Base-by-base conservation (phyloP, 1,140 invertebrate genomes). In the Heliothis subflexa region DNA sequence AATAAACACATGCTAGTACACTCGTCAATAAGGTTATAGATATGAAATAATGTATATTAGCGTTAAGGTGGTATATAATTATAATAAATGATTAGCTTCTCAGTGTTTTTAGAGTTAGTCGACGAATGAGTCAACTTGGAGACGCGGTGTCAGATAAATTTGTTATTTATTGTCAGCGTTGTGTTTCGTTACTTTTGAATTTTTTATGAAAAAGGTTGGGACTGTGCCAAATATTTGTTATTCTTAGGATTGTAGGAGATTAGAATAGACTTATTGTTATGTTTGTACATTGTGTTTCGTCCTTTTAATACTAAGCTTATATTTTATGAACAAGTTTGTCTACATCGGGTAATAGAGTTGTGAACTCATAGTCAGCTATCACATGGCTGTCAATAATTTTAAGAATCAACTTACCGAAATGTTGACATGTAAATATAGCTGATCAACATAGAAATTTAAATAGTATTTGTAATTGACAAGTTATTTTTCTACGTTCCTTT, bases 331-430 rank as follows among this genome's bases (percentile, higher is more conserved):
- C 84, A 83, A 68, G 80, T 93, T 94, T 93, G 84, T 93, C 89
- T 92, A 87, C 90, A 89, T 89, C 90, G 91, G 78, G 89, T 88
- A 82, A 83, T 86, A 89, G 87, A 82, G 87, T 88, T 89, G 81
- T 45, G 81, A 90, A 86, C 93, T 92, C 93, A 94, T 92, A 92
- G 93, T 94, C 92, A 94, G 93, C 93, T 94, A 93, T 94, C 93
- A 94, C 87, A 94, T 94, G 93, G 93, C 93, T 94, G 93, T 94
- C 93, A 94, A 87, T 94, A 94, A 93, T 93, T 94, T 89, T 94
- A 94, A 94, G 93, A 86, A 91, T 89, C 88, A 93, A 92, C 88
- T 88, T 88, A 94, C 88, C 85, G 91, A 92, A 89, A 88, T 93
- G 93, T 94, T 94, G 93, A 91, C 93, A 72, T 94, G 93, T 94